Evolutionary conservation across 2,888 invertebrate species (phyloP), one percentile per base, ranked within the genome.

Genomic region (Urechis unicinctus): DNA sequence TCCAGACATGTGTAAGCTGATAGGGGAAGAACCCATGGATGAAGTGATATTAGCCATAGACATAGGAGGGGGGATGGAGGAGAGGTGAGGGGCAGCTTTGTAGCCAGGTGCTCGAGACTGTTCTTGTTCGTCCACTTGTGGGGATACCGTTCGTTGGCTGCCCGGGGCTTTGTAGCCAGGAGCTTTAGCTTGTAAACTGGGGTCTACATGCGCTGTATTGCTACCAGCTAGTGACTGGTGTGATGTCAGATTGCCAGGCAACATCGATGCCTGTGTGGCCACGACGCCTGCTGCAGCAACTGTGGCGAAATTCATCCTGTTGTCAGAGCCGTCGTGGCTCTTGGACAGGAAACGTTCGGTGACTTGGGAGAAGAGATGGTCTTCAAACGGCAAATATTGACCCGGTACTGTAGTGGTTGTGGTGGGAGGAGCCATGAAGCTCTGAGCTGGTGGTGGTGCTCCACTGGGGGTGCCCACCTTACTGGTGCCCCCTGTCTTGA

Each of bases 341-440:
- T 71, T 73, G 60, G 70, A 71, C 28, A 68, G 61, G 26, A 76
- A 60, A 25, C 73, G 64, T 25, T 68, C 66, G n/a, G 68, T 68
- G 44, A 84, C 82, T 51, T 84, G 83, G 79, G 85, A 84, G 45
- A 84, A 83, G 68, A 86, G 85, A 1, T 82, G 89, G 74, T 89
- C 89, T 74, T 89, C 89, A 79, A 94, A 93, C 62, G 94, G 83
- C 0, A 91, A 89, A 79, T 92, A 94, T 71, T 91, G 90, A 61
- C 85, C 83, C 1, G 86, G 83, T 21, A 58, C 59, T 48, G 65
- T 58, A 51, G 58, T 54, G 36, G 52, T n/a, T n/a, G n/a, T n/a
- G 17, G 28, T 29, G 6, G 13, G 22, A 13, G 22, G 31, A n/a
- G 26, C 26, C 21, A 21, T 31, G 42, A n/a, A 22, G 25, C 31